Conservation (phyloP, 2,113 vertebrate species). For the Caracal caracal region DNA sequence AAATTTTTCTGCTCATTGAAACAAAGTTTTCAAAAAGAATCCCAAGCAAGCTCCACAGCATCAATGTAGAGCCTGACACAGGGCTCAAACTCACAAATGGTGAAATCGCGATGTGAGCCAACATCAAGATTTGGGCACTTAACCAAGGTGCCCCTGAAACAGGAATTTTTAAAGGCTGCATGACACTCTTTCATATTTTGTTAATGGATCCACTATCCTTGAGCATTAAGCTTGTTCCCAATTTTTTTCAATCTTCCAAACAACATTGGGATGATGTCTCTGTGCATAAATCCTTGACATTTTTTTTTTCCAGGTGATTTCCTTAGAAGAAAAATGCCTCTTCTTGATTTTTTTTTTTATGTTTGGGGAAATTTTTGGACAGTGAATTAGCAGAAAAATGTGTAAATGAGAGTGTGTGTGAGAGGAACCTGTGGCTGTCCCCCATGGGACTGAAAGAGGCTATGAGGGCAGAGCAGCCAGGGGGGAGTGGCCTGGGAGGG, state of each 20-base stretch:
- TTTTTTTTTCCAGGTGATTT: background rate
- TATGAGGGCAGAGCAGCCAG: accelerated
- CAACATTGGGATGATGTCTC: background rate
- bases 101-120: no score
- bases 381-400: background rate
- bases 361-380: background rate
- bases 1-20: no score
- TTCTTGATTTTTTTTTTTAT: background rate
- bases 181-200: background rate
- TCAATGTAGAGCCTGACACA: no score
- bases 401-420: background rate
- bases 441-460: background rate
- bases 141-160: background rate
- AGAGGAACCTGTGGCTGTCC: no score
- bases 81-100: no score
- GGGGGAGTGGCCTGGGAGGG: background rate
- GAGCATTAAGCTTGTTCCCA: background rate
- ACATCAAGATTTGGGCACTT: no score
- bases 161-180: background rate
- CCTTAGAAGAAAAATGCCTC: background rate
- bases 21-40: no score
- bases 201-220: background rate
- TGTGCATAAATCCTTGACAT: background rate
- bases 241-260: background rate
- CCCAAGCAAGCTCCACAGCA: no score